Evolutionary conservation across 2,888 invertebrate genomes (phyloP).

Genomic region (Ceraclea dissimilis): DNA sequence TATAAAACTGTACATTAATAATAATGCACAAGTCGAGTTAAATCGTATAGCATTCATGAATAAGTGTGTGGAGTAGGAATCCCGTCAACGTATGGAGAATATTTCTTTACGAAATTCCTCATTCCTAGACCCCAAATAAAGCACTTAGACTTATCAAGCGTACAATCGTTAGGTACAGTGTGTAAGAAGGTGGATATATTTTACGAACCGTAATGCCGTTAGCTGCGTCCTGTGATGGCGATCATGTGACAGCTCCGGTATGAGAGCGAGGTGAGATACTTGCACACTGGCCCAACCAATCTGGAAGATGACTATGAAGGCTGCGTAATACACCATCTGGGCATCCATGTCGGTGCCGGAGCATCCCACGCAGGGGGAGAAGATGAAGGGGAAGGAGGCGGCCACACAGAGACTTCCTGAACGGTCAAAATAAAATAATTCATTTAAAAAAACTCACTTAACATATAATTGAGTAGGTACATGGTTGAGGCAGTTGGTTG

Average conservation of each 20-base stretch:
- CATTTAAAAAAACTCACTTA: background rate
- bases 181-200: background rate
- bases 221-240: slow-evolving; percentile 68
- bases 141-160: too few species aligned
- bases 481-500: too few species aligned
- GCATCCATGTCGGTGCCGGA: slow-evolving; percentile 56
- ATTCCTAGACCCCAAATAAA: too few species aligned
- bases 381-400: slow-evolving; percentile 80
- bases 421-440: too few species aligned
- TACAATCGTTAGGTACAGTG: too few species aligned
- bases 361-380: slow-evolving; percentile 67
- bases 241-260: slow-evolving; percentile 71
- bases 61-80: too few species aligned
- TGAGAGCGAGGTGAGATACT: slow-evolving; percentile 83
- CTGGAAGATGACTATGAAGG: slow-evolving; percentile 78
- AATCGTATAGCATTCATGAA: too few species aligned
- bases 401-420: slow-evolving; percentile 69
- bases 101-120: background rate
- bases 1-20: too few species aligned
- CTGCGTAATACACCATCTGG: slow-evolving; percentile 65
- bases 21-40: too few species aligned
- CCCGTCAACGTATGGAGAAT: too few species aligned
- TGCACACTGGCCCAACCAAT: slow-evolving; percentile 91
- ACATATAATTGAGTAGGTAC: background rate
- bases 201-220: slow-evolving; percentile 62